These are phyloP conservation scores for Listronotus bonariensis DNA, from an alignment of 1,140 invertebrate genomes.

Conservation along the genomic window DNA sequence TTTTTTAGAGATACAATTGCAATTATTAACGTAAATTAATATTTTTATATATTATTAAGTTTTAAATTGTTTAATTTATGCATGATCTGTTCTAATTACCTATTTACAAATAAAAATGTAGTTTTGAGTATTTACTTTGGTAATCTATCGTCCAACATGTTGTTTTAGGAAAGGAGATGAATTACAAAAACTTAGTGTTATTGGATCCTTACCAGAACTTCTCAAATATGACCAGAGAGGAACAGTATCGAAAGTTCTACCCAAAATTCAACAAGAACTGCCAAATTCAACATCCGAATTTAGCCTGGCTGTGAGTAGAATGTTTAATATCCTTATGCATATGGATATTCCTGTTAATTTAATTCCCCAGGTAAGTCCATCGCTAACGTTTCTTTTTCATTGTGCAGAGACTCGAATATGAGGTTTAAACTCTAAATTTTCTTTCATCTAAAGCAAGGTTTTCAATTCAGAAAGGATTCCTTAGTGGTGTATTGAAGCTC, in stretches of 20 bases:
- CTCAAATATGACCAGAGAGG: slow-evolving; percentile 58
- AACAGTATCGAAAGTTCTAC: slow-evolving; percentile 60
- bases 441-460: no score
- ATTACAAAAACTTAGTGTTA: slow-evolving; percentile 62
- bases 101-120: background rate
- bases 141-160: no score
- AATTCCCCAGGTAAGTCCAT: slow-evolving; percentile 42
- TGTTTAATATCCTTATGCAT: slow-evolving; percentile 69
- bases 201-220: slow-evolving; percentile 61
- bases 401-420: no score
- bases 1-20: slow-evolving; percentile 28
- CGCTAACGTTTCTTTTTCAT: no score
- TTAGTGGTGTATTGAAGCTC: no score
- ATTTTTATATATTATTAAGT: background rate
- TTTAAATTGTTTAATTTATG: slow-evolving; percentile 14
- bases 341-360: slow-evolving; percentile 59
- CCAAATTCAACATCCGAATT: slow-evolving; percentile 68
- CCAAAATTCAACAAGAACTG: slow-evolving; percentile 65
- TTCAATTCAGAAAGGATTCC: no score
- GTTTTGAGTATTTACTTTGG: background rate
- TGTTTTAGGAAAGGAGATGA: slow-evolving; percentile 62
- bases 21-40: slow-evolving; percentile 34
- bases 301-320: slow-evolving; percentile 66
- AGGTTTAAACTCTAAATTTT: no score
- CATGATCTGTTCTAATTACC: slow-evolving; percentile 6